Evolutionary conservation across 2,888 invertebrate genomes (phyloP), one percentile per base, ranked within the genome.

Genomic region (Uropetala carovei): DNA sequence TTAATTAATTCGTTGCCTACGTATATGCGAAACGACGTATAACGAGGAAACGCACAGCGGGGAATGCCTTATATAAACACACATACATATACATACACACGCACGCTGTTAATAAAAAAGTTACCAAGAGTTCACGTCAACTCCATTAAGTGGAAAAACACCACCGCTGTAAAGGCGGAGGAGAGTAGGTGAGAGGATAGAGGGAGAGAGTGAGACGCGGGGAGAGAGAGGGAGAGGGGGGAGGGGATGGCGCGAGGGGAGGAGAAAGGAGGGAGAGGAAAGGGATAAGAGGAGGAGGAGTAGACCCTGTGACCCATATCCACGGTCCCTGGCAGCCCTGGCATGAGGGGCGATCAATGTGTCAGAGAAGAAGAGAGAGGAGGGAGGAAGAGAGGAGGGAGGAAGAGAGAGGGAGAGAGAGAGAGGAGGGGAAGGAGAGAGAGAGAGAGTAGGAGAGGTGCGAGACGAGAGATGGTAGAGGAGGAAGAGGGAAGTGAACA

Each of bases 331-430:
- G 89, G 89, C 89, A 58, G 89, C 58, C 59, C 89, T 43, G 59
- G 91, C 92, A 91, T 82, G 64, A 92, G 84, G 82, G 84, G n/a
- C 89, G 92, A 86, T 92, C 92, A 27, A 86, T 92, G 91, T 57
- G 68, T 84, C 82, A 92, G 92, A 92, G 93, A 83, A 86, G 92
- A 84, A 92, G 92, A n/a, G 43, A 64, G 56, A 7, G 59, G 89
- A 92, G 92, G 16, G 27, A 27, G 18, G 30, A 92, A 92, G 43
- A 64, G 56, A 7, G 59, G 89, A 92, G 92, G 16, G 27, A 27
- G 18, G 30, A 92, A 92, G 92, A 81, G 92, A 22, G 43, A 75
- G 82, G 86, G 56, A 11, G n/a, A n/a, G 18, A 57, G 56, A 57
- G 83, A 43, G 93, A 22, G 16, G 58, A 22, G 56, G 16, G n/a